Conservation (phyloP, 2,888 invertebrate species). For the Cyaniris semiargus region DNA sequence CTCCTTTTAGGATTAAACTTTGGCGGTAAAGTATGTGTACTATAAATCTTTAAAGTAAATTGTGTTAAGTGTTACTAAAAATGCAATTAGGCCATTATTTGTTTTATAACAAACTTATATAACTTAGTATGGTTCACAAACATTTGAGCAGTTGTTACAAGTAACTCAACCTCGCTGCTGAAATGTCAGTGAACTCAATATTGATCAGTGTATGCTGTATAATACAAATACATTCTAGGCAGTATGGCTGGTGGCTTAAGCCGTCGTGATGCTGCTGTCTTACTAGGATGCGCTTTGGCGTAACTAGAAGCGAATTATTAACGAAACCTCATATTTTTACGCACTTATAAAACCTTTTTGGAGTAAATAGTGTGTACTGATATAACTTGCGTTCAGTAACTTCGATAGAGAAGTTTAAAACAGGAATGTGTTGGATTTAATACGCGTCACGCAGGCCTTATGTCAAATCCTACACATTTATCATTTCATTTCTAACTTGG, state of each 20-base stretch:
- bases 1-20: background rate
- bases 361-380: background rate
- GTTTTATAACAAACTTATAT: background rate
- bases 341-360: background rate
- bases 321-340: slow-evolving; percentile 61
- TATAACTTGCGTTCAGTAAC: background rate
- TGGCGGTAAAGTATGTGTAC: background rate
- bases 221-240: slow-evolving; percentile 27
- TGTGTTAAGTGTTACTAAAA: background rate
- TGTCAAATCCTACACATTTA: background rate
- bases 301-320: slow-evolving; percentile 68
- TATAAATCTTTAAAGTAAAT: background rate
- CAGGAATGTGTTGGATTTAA: background rate
- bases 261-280: slow-evolving; percentile 63
- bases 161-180: background rate
- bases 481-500: background rate
- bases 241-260: slow-evolving; percentile 60
- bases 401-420: background rate
- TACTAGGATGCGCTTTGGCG: slow-evolving; percentile 68
- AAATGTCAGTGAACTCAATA: slow-evolving; percentile 1
- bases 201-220: slow-evolving; percentile 20
- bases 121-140: background rate
- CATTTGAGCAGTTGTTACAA: background rate
- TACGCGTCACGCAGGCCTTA: too few relatives aligned
- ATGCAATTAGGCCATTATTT: background rate